Percentiles rank a stretch among this genome's conserved stretches.
phyloP scores from a whole-genome alignment of 1,140 invertebrate species.

The Pseudomyrmex gracilis region DNA sequence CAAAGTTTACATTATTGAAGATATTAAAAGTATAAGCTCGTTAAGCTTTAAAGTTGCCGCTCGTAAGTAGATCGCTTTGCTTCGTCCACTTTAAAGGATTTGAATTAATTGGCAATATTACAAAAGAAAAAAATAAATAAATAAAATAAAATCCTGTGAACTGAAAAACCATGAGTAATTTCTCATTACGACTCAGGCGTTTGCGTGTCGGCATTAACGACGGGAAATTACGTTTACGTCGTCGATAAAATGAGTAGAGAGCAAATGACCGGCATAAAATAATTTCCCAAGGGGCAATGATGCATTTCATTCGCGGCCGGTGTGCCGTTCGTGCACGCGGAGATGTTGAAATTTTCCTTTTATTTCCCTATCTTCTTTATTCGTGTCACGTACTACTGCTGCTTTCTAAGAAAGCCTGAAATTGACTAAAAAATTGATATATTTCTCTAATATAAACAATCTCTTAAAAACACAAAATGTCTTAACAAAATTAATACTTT shows the following conservation, averaged over 20 bases:
- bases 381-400: constrained; percentile 30
- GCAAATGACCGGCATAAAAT: constrained; percentile 61
- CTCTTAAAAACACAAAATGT: constrained; percentile 27
- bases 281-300: constrained; percentile 55
- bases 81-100: constrained; percentile 31
- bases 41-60: neutral
- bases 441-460: constrained; percentile 50
- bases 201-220: constrained; percentile 39
- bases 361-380: constrained; percentile 45
- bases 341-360: constrained; percentile 56
- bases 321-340: constrained; percentile 38
- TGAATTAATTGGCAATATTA: constrained; percentile 48
- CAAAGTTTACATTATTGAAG: constrained; percentile 31
- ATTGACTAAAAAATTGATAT: constrained; percentile 51
- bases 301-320: constrained; percentile 45
- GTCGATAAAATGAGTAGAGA: constrained; percentile 55
- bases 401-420: constrained; percentile 43
- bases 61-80: neutral
- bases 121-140: neutral
- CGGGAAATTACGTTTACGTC: constrained; percentile 59
- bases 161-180: constrained; percentile 34
- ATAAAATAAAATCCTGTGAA: constrained; percentile 21
- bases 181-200: constrained; percentile 27
- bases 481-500: constrained; percentile 19
- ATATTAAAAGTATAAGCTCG: neutral